These are phyloP conservation scores for Leptosomus discolor DNA, from an alignment of 2,113 vertebrate genomes.

Conservation along the genomic window DNA sequence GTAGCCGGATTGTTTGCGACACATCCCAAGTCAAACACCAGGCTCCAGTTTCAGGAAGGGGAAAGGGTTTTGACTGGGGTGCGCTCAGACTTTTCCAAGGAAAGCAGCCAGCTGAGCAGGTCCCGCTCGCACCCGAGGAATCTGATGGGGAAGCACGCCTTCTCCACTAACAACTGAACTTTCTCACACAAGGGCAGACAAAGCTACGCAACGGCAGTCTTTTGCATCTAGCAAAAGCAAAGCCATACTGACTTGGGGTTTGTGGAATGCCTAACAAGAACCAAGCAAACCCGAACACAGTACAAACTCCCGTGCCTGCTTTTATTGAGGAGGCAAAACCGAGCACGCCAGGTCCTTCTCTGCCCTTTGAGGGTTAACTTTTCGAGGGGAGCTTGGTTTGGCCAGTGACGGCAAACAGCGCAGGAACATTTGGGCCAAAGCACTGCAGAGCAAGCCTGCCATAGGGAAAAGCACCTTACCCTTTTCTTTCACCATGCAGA, in stretches of 20 bases:
- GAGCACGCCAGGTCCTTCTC: not conserved
- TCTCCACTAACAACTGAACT: accelerated
- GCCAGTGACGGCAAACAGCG: not conserved
- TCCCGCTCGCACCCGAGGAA: not conserved
- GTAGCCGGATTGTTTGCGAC: not conserved
- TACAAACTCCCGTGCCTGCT: not conserved
- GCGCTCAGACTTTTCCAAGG: not conserved
- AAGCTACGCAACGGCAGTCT: accelerated
- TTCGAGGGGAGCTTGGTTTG: not conserved
- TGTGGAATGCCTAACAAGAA: not conserved
- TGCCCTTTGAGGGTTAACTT: not conserved
- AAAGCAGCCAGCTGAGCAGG: not conserved
- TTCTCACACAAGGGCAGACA: not conserved
- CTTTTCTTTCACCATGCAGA: not conserved
- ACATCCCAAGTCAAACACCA: not conserved
- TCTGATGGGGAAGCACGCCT: accelerated
- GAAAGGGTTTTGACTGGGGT: not conserved
- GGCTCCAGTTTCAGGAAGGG: not conserved
- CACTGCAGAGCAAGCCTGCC: not conserved
- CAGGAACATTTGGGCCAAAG: not conserved
- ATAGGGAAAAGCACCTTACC: not conserved
- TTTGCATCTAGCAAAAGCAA: not conserved
- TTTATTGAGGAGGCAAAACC: not conserved
- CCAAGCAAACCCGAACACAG: not conserved
- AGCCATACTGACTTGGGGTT: not conserved